Percentiles rank a stretch among this genome's conserved stretches.
These are phyloP conservation scores for Cygnus olor DNA, from an alignment of 2,797 vertebrate genomes.

Conservation along the genomic window DNA sequence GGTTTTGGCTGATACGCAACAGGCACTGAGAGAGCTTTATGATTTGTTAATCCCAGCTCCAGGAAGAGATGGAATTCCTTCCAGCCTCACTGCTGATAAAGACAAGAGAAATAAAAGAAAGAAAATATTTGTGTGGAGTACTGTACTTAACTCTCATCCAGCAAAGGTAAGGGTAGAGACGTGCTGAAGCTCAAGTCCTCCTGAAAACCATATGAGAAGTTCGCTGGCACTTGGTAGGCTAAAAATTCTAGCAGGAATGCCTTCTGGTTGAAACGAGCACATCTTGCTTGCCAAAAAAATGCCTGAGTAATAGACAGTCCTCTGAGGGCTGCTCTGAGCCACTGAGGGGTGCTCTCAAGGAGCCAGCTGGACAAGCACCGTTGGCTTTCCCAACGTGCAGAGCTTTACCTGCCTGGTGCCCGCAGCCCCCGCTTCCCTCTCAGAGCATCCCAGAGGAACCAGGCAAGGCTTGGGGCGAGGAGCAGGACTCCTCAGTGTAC, in stretches of 20 bases:
- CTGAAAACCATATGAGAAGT: neutral
- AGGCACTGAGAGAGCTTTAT: neutral
- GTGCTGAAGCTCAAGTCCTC: neutral
- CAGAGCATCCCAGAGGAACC: neutral
- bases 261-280: neutral
- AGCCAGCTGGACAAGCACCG: neutral
- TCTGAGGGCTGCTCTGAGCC: neutral
- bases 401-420: neutral
- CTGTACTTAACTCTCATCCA: neutral
- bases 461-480: too few relatives aligned
- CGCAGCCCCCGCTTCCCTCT: neutral
- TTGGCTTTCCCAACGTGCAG: neutral
- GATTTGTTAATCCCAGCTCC: neutral
- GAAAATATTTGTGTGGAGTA: neutral
- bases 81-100: neutral
- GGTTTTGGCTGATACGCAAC: neutral
- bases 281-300: neutral
- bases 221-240: neutral
- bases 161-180: neutral
- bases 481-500: neutral
- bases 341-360: neutral
- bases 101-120: neutral
- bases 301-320: neutral
- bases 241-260: neutral
- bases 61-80: neutral